A percentile compares a stretch with the other conserved stretches of the same genome.
These are phyloP conservation scores for Caenorhabditis virilis DNA, from an alignment of 2,888 invertebrate species.

Conservation along the genomic window DNA sequence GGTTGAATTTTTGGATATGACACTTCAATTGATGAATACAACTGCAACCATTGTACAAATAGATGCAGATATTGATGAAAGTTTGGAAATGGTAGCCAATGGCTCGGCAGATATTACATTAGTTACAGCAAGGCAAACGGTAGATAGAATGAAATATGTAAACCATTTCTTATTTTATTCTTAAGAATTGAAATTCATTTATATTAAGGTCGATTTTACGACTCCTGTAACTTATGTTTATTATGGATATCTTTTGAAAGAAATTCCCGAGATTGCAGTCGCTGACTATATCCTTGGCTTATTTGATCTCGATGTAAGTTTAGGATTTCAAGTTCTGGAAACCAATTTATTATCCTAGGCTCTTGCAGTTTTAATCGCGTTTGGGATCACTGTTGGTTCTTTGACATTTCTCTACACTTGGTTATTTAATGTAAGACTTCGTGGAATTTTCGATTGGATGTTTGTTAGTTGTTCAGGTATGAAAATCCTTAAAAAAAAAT, in stretches of 20 bases:
- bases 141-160: constrained; percentile 36
- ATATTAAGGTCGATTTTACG: constrained; percentile 36
- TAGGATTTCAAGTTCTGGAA: background rate
- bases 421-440: constrained; percentile 12
- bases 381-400: constrained; percentile 27
- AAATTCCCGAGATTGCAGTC: constrained; percentile 40
- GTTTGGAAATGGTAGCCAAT: constrained; percentile 35
- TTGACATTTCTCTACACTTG: constrained; percentile 28
- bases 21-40: constrained; percentile 40
- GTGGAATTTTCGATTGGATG: constrained; percentile 22
- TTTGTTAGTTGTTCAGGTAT: constrained; percentile 17
- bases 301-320: constrained; percentile 30
- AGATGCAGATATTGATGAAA: constrained; percentile 35
- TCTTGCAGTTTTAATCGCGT: constrained; percentile 16
- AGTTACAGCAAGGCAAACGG: constrained; percentile 35
- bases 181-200: background rate
- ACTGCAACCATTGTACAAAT: constrained; percentile 39
- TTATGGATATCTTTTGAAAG: constrained; percentile 40
- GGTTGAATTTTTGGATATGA: constrained; percentile 39
- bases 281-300: constrained; percentile 42
- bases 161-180: background rate
- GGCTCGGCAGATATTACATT: constrained; percentile 38
- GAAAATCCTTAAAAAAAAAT: too few species aligned
- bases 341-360: constrained; percentile 15
- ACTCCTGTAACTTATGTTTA: constrained; percentile 40